Evolutionary conservation across 2,113 vertebrate species (phyloP).

Genomic region (Bubo bubo): DNA sequence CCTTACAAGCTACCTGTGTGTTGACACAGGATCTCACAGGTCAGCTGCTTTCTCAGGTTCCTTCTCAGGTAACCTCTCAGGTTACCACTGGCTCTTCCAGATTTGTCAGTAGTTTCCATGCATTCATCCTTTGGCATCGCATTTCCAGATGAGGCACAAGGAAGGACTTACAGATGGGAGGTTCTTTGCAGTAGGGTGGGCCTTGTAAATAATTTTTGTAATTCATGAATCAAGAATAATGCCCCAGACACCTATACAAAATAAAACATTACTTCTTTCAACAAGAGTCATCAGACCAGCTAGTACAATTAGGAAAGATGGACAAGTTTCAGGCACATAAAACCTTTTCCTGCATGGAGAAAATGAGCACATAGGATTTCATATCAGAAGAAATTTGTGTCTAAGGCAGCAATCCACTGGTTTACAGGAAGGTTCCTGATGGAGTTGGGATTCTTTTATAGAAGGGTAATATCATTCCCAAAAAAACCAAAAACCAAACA

Average conservation of each 20-base stretch:
- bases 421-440: background rate
- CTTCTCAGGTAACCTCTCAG: background rate
- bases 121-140: background rate
- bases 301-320: background rate
- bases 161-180: background rate
- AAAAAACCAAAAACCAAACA: background rate
- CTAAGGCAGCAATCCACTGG: background rate
- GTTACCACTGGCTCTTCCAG: background rate
- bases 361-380: background rate
- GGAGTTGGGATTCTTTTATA: background rate
- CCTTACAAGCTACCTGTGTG: background rate
- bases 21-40: background rate
- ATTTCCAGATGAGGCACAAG: background rate
- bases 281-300: background rate
- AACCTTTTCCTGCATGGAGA: background rate
- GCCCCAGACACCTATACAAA: background rate
- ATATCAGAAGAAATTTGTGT: background rate
- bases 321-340: background rate
- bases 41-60: background rate
- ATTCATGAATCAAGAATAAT: background rate
- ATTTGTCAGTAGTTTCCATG: background rate
- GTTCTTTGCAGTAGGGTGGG: background rate
- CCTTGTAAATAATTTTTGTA: background rate
- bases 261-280: background rate
- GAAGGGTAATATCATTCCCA: background rate